Conservation (phyloP, 2,797 vertebrate species). For the Enteromius unitaeniatus region DNA sequence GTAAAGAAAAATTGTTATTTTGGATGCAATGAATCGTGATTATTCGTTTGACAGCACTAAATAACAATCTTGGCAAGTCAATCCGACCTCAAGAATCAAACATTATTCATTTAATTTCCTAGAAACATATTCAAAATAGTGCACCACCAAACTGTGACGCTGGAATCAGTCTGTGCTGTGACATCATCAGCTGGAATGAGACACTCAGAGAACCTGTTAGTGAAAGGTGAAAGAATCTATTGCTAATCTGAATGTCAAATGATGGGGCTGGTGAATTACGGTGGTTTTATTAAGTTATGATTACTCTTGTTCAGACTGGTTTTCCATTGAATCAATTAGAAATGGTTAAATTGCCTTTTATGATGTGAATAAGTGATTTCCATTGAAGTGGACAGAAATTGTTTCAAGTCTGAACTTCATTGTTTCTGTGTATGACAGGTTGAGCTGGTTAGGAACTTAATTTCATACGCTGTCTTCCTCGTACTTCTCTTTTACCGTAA, state of each 20-base stretch:
- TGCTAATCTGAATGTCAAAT: slow-evolving; percentile 64
- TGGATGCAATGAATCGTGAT: too few species aligned
- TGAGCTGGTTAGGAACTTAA: slow-evolving; percentile 7
- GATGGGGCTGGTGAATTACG: slow-evolving; percentile 65
- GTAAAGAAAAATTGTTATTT: too few species aligned
- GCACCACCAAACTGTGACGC: slow-evolving; percentile 8
- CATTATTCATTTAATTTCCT: slow-evolving; percentile 34
- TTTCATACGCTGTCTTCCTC: slow-evolving; percentile 12
- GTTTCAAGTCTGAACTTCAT: slow-evolving; percentile 32
- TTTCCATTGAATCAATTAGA: slow-evolving; percentile 42
- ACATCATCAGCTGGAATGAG: slow-evolving; percentile 56
- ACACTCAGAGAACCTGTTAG: slow-evolving; percentile 44
- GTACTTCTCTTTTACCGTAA: not conserved
- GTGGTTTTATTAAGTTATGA: slow-evolving; percentile 64
- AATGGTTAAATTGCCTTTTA: slow-evolving; percentile 48
- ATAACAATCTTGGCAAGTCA: not conserved
- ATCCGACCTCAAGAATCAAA: slow-evolving; percentile 19
- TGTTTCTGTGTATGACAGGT: slow-evolving; percentile 36
- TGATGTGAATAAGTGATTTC: slow-evolving; percentile 49
- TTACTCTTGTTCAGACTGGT: slow-evolving; percentile 63
- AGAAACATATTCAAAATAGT: slow-evolving; percentile 23
- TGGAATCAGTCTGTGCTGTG: slow-evolving; percentile 35
- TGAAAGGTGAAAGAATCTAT: slow-evolving; percentile 57
- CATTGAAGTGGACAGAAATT: slow-evolving; percentile 34
- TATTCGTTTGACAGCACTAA: not conserved